Evolutionary conservation across 2,888 invertebrate genomes (phyloP), one percentile per base, ranked within the genome.

Genomic region (Beris chalybata): DNA sequence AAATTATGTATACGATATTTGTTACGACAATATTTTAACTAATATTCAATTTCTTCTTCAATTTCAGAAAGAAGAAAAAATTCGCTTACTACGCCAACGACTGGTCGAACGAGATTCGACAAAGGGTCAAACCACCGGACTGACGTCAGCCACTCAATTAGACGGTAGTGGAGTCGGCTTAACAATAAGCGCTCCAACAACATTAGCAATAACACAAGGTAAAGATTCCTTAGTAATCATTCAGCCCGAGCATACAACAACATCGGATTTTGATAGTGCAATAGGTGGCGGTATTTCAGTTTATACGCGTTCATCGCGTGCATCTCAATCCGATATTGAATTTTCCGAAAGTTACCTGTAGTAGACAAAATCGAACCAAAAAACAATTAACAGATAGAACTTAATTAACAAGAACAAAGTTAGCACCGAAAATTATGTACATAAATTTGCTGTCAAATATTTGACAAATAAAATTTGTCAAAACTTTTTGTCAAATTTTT

Each of bases 341-440:
- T 92, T 92, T 81, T 93, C 92, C 71, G 93, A 93, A 80, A 92
- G 93, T 78, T 93, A 93, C 82, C 85, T 93, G 76, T 93, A 84
- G 70, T 70, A 73, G 50, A 61, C 4, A 29, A 5, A 38, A 38
- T 1, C 38, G 2, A 2, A 7, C 1, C 38, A 38, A 38, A 22
- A 53, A 30, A 45, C 1, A 45, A 12, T 11, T n/a, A 45, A 45
- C n/a, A 45, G 22, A 22, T 2, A 22, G 2, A 22, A 22, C 22
- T 22, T 22, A 22, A 22, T 22, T 22, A 22, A 22, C 22, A 22
- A 22, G 22, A 22, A 22, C 22, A 22, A 22, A 22, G 1, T 22
- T 3, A 3, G 22, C 22, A 22, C 3, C 22, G 22, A 22, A 22
- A 22, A 22, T 22, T 22, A 22, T 22, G 22, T 22, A 22, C 22